These are phyloP conservation scores for Polyommatus iphigenia DNA, from an alignment of 2,888 invertebrate genomes.

Conservation along the genomic window DNA sequence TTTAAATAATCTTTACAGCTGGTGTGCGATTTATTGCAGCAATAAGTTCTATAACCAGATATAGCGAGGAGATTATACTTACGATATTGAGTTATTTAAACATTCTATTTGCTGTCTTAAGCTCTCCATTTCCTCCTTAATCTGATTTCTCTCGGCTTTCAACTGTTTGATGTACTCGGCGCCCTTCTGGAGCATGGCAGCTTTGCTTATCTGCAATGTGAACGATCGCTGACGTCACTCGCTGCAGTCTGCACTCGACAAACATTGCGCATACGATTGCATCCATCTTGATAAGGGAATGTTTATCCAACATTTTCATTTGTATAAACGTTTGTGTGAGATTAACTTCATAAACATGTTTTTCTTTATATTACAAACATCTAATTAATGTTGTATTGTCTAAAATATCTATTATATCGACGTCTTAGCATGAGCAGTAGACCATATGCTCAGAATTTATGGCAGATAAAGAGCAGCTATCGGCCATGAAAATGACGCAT, in stretches of 20 bases:
- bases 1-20: constrained; percentile 6
- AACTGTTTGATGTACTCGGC: constrained; percentile 96
- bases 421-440: too few relatives aligned
- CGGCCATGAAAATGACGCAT: background rate
- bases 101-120: constrained; percentile 93
- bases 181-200: constrained; percentile 97
- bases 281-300: background rate
- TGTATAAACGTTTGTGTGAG: background rate
- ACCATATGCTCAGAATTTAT: background rate
- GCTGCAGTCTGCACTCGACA: constrained; percentile 56
- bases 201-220: constrained; percentile 88
- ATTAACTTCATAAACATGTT: background rate
- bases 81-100: constrained; percentile 95
- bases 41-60: background rate
- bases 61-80: constrained; percentile 48
- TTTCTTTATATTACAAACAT: background rate
- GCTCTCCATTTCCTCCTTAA: constrained; percentile 94
- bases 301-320: constrained; percentile 1
- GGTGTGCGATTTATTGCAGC: constrained; percentile 5
- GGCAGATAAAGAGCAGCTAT: background rate
- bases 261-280: background rate
- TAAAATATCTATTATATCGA: too few relatives aligned
- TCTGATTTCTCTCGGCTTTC: constrained; percentile 89
- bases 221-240: constrained; percentile 9
- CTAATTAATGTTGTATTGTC: background rate